Evolutionary conservation across 1,140 invertebrate species (phyloP), one percentile per base, ranked within the genome.

Genomic region (Diachasmimorpha longicaudata): DNA sequence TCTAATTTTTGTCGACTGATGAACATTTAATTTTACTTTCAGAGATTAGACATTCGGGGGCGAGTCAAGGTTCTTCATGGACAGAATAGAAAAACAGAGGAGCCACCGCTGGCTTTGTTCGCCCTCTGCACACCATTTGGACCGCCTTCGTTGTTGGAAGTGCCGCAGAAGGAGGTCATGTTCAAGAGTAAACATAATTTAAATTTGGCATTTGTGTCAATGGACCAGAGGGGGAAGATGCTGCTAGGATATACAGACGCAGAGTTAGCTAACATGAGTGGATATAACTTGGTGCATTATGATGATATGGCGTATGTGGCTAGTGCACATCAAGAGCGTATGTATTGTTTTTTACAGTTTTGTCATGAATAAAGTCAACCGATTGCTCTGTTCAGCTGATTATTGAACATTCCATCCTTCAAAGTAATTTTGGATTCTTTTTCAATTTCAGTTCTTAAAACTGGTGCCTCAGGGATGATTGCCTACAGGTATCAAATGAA

Each of bases 151-250:
- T 89, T 97, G 13, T 87, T 96, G 21, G 96, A 97, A 86, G 95
- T 96, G 81, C 95, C 95, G 5, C 95, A 96, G 83, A 96, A 98
- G 84, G 97, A 99, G 90, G 95, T 98, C 74, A 98, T 98, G 93
- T 99, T 99, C 90, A 99, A 99, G 90, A 98, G 96, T 84, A 99
- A 99, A 91, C 98, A 99, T 90, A 99, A 99, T 87, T 92, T 99
- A 70, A 98, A 99, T 89, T 92, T 99, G 25, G 94, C 95, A 67
- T 92, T 99, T 44, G 95, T 99, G 66, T 98, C 97, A 4, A 99
- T 99, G 96, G 98, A 99, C 89, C 96, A 96, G 91, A 93, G 97
- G 82, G 98, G 98, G 23, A 98, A 98, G 89, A 93, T 97, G 91
- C 90, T 99, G 69, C 91, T 99, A 71, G 97, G 97, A 4, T 98